Base-by-base conservation (phyloP, 2,888 invertebrate species). In the Choristoneura rosaceana region DNA sequence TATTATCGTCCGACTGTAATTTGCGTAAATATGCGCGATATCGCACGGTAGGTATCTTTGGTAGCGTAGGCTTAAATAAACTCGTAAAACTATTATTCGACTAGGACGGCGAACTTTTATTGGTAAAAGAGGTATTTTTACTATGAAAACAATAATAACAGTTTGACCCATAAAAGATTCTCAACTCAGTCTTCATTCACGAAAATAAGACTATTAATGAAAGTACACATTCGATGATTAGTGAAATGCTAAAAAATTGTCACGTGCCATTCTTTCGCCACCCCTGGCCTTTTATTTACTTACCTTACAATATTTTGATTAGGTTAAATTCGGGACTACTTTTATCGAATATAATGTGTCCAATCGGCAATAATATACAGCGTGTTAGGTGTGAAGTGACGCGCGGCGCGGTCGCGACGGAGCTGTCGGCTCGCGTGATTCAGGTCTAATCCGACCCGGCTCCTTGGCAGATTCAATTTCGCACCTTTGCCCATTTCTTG, bases 381-480 rank as follows among this genome's bases (percentile, higher is more conserved):
- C 34, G 50, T 60, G 50, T 61, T 15, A 17, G 47, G 70, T 61
- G 66, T 71, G 66, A 66, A 71, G 14, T 71, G 70, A 66, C 52
- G 64, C 59, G 64, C 59, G 38, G 50, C 0, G 47, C 25, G 14
- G 55, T 33, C 41, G n/a, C 59, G 25, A 9, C 59, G 25, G 25
- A 41, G 25, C 69, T 63, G 63, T 70, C 69, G 59, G 38, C 12
- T 34, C 68, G 55, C 47, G 71, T 67, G 67, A 71, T 62, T 25
- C 47, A 58, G 71, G 71, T 38, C 70, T 58, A 38, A 63, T 55
- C 67, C 66, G 61, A 38, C 64, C 70, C 71, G 61, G 66, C 68
- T 69, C 61, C 66, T 71, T 34, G 43, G 60, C 70, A 55, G 71
- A 66, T 71, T 62, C 67, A 62, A 71, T 71, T 67, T 66, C 71